Conservation (phyloP, 2,113 vertebrate genomes). For the Montifringilla adamsi region DNA sequence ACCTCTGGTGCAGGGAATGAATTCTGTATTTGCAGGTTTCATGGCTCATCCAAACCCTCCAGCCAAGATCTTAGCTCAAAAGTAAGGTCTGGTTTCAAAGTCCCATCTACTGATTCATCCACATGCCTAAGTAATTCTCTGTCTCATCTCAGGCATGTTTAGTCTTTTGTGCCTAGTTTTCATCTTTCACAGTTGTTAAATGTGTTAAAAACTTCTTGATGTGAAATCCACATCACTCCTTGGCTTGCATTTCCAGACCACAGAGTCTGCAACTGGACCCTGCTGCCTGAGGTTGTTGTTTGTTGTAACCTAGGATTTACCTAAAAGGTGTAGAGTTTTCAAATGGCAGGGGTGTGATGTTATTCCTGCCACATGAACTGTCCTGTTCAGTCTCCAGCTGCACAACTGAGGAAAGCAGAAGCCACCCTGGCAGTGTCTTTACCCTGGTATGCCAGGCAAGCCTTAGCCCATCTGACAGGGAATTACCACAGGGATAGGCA, state of each 20-base stretch:
- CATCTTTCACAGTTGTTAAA: neutral
- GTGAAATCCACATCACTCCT: neutral
- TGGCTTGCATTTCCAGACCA: neutral
- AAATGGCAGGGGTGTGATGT: neutral
- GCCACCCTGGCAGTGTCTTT: neutral
- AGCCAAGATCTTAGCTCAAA: neutral
- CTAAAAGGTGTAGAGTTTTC: neutral
- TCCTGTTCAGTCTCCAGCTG: neutral
- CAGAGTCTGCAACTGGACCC: neutral
- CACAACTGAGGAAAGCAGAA: neutral
- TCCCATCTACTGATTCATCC: neutral
- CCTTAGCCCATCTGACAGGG: neutral
- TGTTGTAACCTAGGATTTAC: neutral
- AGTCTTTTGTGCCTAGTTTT: neutral
- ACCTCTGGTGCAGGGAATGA: neutral
- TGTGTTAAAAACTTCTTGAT: neutral
- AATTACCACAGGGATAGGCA: neutral
- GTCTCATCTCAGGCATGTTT: neutral
- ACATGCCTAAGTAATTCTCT: neutral
- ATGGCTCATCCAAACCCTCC: neutral
- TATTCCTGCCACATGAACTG: neutral
- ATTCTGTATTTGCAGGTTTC: neutral
- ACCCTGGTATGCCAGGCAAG: neutral
- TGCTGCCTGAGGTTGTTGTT: neutral
- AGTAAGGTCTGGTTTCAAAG: slow-evolving; percentile 30